A percentile compares a stretch with the other conserved stretches of the same genome.
phyloP scores from a whole-genome alignment of 2,113 vertebrate species.

The Cyanocitta stelleri region DNA sequence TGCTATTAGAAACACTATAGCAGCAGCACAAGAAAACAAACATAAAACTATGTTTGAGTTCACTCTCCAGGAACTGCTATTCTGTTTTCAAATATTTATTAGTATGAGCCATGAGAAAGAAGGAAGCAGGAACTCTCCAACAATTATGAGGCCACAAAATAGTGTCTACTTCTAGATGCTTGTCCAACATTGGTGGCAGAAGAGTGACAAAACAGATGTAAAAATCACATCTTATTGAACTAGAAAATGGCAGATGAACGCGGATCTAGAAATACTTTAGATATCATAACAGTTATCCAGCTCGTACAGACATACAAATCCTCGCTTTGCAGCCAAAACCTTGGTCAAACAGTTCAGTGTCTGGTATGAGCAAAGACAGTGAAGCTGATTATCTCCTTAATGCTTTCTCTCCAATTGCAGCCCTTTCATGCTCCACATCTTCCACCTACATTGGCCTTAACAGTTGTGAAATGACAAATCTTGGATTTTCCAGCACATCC shows the following conservation, averaged over 20 bases:
- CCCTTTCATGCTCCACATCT: neutral
- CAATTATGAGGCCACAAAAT: neutral
- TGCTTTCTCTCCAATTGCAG: neutral
- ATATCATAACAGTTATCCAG: neutral
- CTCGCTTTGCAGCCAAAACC: neutral
- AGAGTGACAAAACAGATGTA: neutral
- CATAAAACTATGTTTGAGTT: neutral
- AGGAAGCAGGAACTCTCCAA: neutral
- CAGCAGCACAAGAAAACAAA: neutral
- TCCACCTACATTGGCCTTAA: neutral
- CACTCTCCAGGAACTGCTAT: neutral
- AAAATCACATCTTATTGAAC: neutral
- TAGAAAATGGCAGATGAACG: neutral
- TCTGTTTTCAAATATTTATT: neutral
- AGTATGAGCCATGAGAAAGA: neutral
- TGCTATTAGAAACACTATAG: neutral
- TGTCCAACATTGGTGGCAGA: neutral
- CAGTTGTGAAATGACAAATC: neutral
- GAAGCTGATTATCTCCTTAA: neutral
- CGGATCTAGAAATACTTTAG: neutral
- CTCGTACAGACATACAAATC: neutral
- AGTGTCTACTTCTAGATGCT: neutral
- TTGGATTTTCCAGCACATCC: neutral
- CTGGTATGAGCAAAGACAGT: neutral
- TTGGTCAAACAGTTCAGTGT: neutral